Base-by-base conservation (phyloP, 2,888 invertebrate genomes). In the Temnothorax ravouxi region DNA sequence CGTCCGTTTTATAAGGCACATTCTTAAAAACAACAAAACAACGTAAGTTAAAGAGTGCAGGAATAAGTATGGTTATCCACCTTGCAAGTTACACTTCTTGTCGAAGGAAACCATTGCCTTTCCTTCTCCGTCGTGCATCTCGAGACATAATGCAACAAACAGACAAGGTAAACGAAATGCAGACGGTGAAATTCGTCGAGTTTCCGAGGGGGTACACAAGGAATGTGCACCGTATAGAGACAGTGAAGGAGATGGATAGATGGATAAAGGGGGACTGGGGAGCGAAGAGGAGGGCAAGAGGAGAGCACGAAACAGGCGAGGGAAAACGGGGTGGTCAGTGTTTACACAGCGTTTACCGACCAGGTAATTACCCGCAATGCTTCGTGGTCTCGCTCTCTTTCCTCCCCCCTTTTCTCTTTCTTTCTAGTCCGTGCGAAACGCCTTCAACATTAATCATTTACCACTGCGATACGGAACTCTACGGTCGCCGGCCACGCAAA, bases 371-470 rank as follows among this genome's bases (percentile, higher is more conserved):
- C 86, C 81, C 76, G 83, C 76, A 84, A 86, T 87, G 87, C 83
- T 74, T 50, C 64, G 75, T 76, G 62, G 61, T 50, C 41, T 38
- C 52, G n/a, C 72, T 29, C 56, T 59, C 54, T 34, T 29, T 29
- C 4, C 18, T n/a, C 34, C 6, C 5, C 21, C 21, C 21, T 50
- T 64, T 21, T 15, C 44, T 62, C 34, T 15, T 9, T 18, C 38
- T 71, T 29, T 38, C 47, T 50, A 76, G 77, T 77, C 67, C 77
- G 61, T 38, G 72, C 80, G 86, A 86, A 89, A 88, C 87, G 85
- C 89, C 88, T 89, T 85, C 83, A 79, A 88, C 91, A 90, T 91
- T 89, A 85, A 91, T 92, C 91, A 89, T 88, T 84, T 83, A 81
- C 76, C 54, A 21, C 59, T 74, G 83, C 87, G 90, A 91, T 88